phyloP scores from a whole-genome alignment of 53 echinoderm and acorn worm species.

The Luidia sarsii region DNA sequence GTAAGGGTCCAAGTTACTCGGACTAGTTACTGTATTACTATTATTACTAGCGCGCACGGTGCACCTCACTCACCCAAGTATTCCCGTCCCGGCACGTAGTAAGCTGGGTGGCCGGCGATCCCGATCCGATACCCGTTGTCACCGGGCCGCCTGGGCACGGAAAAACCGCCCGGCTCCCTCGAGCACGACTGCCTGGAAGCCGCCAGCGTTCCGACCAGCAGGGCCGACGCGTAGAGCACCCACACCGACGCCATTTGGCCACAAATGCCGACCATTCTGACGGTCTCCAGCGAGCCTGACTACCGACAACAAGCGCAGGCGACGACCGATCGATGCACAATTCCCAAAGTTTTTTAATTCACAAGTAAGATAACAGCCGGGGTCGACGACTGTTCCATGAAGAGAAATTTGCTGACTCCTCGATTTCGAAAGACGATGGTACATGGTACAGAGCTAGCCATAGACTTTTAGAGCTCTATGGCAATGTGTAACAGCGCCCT shows the following conservation, averaged over 20 bases:
- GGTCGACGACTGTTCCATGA: too few species aligned
- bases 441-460: too few species aligned
- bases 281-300: not conserved
- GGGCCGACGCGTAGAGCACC: constrained; percentile 4
- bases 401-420: too few species aligned
- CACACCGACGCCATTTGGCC: not conserved
- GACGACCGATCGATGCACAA: too few species aligned
- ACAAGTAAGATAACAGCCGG: too few species aligned
- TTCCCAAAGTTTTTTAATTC: too few species aligned
- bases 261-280: constrained; percentile 32
- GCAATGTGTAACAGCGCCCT: too few species aligned
- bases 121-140: constrained; percentile 81
- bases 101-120: constrained; percentile 62
- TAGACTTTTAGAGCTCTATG: too few species aligned
- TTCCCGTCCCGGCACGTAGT: constrained; percentile 70
- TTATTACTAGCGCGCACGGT: not conserved
- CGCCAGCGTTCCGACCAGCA: constrained; percentile 5
- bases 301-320: too few species aligned
- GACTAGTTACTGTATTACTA: too few species aligned
- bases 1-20: too few species aligned
- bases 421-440: too few species aligned
- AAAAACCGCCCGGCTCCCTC: constrained; percentile 33
- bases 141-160: constrained; percentile 65
- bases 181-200: constrained; percentile 33
- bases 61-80: constrained; percentile 77